A percentile compares a stretch with the other conserved stretches of the same genome.
These are phyloP conservation scores for Phlogophora meticulosa DNA, from an alignment of 2,888 invertebrate genomes.

Conservation along the genomic window DNA sequence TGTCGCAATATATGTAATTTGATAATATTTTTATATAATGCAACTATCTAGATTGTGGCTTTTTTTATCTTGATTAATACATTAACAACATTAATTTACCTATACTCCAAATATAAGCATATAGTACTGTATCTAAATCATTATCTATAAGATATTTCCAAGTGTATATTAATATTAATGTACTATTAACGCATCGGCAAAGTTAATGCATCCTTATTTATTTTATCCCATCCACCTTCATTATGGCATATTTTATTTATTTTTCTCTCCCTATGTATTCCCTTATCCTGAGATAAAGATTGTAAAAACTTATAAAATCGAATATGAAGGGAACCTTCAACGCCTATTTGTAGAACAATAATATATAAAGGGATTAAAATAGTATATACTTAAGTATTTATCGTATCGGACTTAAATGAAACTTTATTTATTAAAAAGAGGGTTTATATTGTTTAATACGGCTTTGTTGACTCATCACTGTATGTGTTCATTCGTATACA, in stretches of 20 bases:
- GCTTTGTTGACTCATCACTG: conserved; percentile 48
- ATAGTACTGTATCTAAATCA: conserved; percentile 8
- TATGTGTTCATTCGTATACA: conserved; percentile 60
- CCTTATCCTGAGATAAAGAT: conserved; percentile 12
- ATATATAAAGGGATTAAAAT: conserved; percentile 13
- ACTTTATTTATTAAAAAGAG: conserved; percentile 34
- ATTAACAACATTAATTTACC: conserved; percentile 11
- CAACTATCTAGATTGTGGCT: background rate
- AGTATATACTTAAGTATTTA: conserved; percentile 14
- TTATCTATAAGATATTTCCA: conserved; percentile 24
- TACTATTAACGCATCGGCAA: conserved; percentile 4
- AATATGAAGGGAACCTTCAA: conserved; percentile 24
- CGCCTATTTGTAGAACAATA: conserved; percentile 37
- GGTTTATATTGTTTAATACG: conserved; percentile 28
- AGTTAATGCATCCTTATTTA: conserved; percentile 7
- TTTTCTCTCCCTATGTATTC: background rate
- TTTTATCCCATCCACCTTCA: conserved; percentile 1
- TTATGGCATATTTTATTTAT: background rate
- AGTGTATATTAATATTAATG: conserved; percentile 13
- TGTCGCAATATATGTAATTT: background rate
- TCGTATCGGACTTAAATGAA: conserved; percentile 3
- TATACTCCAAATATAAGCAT: conserved; percentile 2
- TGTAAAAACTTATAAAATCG: conserved; percentile 12
- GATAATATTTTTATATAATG: background rate
- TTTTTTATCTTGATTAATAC: conserved; percentile 4